These are phyloP conservation scores for Hypolimnas misippus DNA, from an alignment of 2,888 invertebrate species.

Conservation along the genomic window DNA sequence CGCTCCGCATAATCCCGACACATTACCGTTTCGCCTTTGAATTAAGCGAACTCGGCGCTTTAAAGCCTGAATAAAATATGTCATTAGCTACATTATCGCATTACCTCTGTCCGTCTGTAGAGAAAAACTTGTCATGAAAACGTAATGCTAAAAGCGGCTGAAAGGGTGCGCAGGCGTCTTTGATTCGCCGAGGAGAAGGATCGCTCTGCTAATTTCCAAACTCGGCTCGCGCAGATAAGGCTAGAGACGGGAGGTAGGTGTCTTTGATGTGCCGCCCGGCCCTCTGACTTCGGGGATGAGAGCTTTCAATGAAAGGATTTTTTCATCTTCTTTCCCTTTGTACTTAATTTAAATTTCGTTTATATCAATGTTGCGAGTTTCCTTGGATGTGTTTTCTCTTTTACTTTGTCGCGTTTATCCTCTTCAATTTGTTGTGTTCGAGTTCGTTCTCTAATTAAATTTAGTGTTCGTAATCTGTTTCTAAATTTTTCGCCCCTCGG, in stretches of 20 bases:
- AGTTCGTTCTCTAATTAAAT: slow-evolving; percentile 82
- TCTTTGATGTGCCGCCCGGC: slow-evolving; percentile 82
- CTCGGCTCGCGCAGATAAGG: slow-evolving; percentile 81
- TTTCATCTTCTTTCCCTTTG: slow-evolving; percentile 83
- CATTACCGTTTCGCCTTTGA: slow-evolving; percentile 52
- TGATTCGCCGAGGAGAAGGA: slow-evolving; percentile 56
- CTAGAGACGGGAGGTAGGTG: slow-evolving; percentile 76
- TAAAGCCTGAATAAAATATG: slow-evolving; percentile 69
- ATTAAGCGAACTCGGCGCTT: slow-evolving; percentile 56
- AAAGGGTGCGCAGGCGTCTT: slow-evolving; percentile 73
- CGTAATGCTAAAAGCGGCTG: slow-evolving; percentile 71
- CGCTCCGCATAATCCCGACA: slow-evolving; percentile 52
- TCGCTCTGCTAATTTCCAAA: slow-evolving; percentile 81
- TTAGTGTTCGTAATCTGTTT: slow-evolving; percentile 82
- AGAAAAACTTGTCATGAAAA: slow-evolving; percentile 69
- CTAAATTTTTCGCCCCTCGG: slow-evolving; percentile 62
- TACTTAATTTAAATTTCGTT: slow-evolving; percentile 85
- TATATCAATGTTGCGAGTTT: slow-evolving; percentile 84
- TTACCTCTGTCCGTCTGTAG: slow-evolving; percentile 62
- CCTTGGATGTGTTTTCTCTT: slow-evolving; percentile 83
- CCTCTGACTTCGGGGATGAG: slow-evolving; percentile 81
- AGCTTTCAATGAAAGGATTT: slow-evolving; percentile 84
- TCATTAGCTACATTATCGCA: slow-evolving; percentile 73
- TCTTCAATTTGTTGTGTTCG: slow-evolving; percentile 82
- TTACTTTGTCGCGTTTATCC: slow-evolving; percentile 84